phyloP scores from a whole-genome alignment of 1,140 invertebrate species.

The Trachymyrmex septentrionalis region DNA sequence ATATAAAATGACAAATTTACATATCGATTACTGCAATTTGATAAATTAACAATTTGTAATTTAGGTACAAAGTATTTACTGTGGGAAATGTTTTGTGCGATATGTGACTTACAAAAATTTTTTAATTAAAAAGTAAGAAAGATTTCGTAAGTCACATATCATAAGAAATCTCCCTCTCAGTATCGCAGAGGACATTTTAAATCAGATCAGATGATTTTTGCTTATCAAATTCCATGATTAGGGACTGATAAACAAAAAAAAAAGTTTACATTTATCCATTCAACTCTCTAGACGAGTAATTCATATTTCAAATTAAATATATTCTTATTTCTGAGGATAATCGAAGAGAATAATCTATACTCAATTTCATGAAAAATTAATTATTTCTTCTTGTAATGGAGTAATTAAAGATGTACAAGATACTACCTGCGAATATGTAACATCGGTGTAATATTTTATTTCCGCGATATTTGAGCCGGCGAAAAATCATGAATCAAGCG shows the following conservation, averaged over 20 bases:
- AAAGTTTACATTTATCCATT: conserved; percentile 48
- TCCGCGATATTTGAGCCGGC: not conserved
- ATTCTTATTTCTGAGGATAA: not conserved
- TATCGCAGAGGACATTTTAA: not conserved
- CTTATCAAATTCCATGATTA: conserved; percentile 61
- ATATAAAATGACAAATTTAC: not conserved
- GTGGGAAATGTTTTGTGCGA: no score
- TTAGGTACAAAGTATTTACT: not conserved
- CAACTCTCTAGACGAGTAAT: not conserved
- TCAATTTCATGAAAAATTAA: conserved; percentile 6
- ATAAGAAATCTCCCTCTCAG: no score
- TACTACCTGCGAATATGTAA: not conserved
- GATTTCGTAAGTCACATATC: no score
- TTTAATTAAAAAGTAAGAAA: no score
- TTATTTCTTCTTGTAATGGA: not conserved
- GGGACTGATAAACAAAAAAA: conserved; percentile 46
- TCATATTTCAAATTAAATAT: not conserved
- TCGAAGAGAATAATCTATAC: not conserved
- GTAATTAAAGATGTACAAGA: not conserved
- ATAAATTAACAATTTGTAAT: conserved; percentile 29
- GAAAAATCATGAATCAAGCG: conserved; percentile 36
- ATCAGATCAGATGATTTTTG: no score
- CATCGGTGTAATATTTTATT: not conserved
- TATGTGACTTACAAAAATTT: no score
- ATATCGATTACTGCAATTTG: not conserved